Percentiles rank a stretch among this genome's conserved stretches.
Conservation (phyloP, 1,140 invertebrate genomes). For the Maniola jurtina region DNA sequence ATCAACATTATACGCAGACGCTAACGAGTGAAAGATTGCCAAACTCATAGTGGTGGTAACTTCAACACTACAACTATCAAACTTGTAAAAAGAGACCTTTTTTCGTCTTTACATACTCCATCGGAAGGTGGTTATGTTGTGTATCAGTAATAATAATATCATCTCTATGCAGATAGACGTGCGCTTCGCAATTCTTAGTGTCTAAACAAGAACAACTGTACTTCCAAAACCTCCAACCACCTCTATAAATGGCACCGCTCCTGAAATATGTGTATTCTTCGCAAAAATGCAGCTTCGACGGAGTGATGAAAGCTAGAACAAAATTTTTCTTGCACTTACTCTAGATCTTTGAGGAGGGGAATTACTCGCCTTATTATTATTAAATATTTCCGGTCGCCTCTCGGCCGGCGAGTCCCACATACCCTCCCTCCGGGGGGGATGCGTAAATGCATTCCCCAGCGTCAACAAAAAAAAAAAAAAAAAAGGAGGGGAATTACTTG, state of each 20-base stretch:
- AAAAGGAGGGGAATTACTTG: no score
- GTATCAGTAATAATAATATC: slow-evolving; percentile 21
- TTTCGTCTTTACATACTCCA: slow-evolving; percentile 25
- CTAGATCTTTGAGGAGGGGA: no score
- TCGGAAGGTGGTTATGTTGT: slow-evolving; percentile 27
- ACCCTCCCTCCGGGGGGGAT: no score
- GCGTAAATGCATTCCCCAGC: no score
- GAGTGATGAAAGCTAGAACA: slow-evolving; percentile 16
- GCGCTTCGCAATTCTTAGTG: slow-evolving; percentile 24
- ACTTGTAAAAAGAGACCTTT: slow-evolving; percentile 30
- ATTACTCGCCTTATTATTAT: no score
- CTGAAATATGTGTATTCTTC: slow-evolving; percentile 29
- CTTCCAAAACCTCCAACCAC: slow-evolving; percentile 24
- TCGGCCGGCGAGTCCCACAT: no score
- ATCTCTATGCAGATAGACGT: slow-evolving; percentile 25
- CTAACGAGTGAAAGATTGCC: no score
- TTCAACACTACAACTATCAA: no score
- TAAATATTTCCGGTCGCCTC: no score
- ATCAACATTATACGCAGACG: no score
- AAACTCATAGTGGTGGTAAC: no score
- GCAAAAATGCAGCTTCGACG: slow-evolving; percentile 26
- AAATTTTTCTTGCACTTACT: not conserved
- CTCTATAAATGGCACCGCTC: slow-evolving; percentile 12
- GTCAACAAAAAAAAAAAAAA: no score
- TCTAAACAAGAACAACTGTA: slow-evolving; percentile 32